Evolutionary conservation across 2,888 invertebrate genomes (phyloP).

Genomic region (Steinernema carpocapsae): DNA sequence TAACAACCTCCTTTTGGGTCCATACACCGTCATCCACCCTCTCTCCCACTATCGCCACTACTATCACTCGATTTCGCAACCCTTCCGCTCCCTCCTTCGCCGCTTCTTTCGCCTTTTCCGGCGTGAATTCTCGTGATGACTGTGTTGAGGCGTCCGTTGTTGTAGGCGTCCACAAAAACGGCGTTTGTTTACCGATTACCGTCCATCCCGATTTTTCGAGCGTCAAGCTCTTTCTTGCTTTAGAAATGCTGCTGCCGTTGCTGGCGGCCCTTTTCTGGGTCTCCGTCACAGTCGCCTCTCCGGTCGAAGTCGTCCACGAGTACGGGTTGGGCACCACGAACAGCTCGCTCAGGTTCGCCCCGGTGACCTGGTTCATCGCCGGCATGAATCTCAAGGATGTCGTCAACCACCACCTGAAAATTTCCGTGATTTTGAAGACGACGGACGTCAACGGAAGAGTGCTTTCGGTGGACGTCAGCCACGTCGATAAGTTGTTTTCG

Average conservation of each 20-base stretch:
- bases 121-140: slow-evolving; percentile 14
- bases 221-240: neutral
- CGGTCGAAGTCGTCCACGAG: slow-evolving; percentile 33
- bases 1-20: neutral
- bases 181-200: slow-evolving; percentile 19
- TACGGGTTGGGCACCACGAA: slow-evolving; percentile 14
- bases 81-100: neutral
- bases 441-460: slow-evolving; percentile 16
- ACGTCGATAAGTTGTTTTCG: slow-evolving; percentile 12
- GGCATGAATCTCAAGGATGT: neutral
- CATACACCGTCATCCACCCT: neutral
- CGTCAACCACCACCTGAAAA: slow-evolving; percentile 1
- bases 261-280: slow-evolving; percentile 14
- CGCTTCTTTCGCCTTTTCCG: slow-evolving; percentile 17
- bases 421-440: slow-evolving; percentile 6
- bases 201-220: neutral
- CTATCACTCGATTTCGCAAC: neutral
- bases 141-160: neutral
- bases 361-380: slow-evolving; percentile 17
- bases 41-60: neutral
- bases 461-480: slow-evolving; percentile 1
- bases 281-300: neutral
- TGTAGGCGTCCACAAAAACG: neutral
- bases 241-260: neutral
- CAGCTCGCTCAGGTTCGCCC: slow-evolving; percentile 10